Percentiles rank a stretch among this genome's conserved stretches.
Evolutionary conservation across 2,113 vertebrate genomes (phyloP).

Genomic region (Pelecanoides urinatrix): DNA sequence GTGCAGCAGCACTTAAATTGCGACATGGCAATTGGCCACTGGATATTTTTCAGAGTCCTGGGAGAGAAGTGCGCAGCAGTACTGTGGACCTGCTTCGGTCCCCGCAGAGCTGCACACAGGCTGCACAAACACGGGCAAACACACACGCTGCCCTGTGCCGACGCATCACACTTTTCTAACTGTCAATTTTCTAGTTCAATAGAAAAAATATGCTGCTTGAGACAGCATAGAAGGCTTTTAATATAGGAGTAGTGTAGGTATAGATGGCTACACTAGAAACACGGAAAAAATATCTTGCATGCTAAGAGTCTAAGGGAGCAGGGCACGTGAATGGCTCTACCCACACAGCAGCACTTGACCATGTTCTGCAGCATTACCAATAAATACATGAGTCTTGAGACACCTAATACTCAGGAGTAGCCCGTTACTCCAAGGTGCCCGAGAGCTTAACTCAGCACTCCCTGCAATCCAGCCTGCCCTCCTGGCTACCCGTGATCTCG

Average conservation of each 20-base stretch:
- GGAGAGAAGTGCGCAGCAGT: background rate
- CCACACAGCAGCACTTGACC: background rate
- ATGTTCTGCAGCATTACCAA: background rate
- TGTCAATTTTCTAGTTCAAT: background rate
- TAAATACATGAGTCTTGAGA: background rate
- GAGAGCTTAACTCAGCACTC: background rate
- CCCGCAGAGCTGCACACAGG: rapidly evolving
- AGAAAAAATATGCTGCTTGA: background rate
- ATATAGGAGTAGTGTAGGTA: background rate
- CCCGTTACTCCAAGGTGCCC: background rate
- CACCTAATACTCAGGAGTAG: background rate
- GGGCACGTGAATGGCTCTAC: background rate
- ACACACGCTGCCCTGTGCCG: background rate
- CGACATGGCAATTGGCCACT: background rate
- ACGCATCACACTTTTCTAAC: background rate
- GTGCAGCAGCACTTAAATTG: background rate
- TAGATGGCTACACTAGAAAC: background rate
- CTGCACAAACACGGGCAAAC: background rate
- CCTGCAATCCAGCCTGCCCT: background rate
- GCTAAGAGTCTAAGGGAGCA: background rate
- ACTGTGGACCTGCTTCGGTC: background rate
- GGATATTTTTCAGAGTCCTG: background rate
- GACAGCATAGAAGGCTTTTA: background rate
- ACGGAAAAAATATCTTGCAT: background rate
- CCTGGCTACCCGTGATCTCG: background rate